Conservation (phyloP, 2,888 invertebrate species). For the Agrochola lychnidis region DNA sequence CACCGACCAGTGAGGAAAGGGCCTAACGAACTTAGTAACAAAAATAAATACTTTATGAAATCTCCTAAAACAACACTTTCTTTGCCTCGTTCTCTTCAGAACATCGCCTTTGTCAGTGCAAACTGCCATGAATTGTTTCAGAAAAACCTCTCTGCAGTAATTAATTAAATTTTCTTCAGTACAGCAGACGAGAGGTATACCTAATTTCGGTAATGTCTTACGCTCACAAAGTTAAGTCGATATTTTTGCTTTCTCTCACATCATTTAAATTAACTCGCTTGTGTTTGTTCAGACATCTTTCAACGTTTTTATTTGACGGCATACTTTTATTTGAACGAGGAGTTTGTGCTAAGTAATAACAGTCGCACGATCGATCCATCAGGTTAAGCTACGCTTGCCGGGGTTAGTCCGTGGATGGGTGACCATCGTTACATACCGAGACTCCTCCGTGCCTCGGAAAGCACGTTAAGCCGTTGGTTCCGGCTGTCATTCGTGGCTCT, state of each 20-base stretch:
- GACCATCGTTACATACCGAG: no score
- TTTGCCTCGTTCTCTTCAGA: background rate
- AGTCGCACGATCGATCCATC: no score
- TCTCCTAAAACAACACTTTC: background rate
- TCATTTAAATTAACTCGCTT: conserved; percentile 23
- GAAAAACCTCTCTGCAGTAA: conserved; percentile 12
- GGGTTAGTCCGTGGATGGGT: no score
- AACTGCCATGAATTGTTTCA: background rate
- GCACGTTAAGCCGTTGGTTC: no score
- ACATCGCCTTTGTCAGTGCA: no score
- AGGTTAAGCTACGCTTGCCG: no score
- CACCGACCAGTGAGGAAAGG: no score
- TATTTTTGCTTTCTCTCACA: conserved; percentile 17
- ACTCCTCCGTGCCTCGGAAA: no score
- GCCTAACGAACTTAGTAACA: no score
- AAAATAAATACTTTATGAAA: background rate
- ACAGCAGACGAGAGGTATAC: background rate
- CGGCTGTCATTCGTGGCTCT: no score
- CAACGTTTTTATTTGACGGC: conserved; percentile 19
- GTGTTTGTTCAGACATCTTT: conserved; percentile 17
- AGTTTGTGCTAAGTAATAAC: no score
- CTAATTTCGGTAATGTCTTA: conserved; percentile 30
- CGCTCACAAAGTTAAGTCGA: conserved; percentile 28
- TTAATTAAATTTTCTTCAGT: conserved; percentile 40
- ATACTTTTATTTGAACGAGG: background rate